Base-by-base conservation (phyloP, 37 sponge, comb jelly and placozoan species). In the Mnemiopsis leidyi region DNA sequence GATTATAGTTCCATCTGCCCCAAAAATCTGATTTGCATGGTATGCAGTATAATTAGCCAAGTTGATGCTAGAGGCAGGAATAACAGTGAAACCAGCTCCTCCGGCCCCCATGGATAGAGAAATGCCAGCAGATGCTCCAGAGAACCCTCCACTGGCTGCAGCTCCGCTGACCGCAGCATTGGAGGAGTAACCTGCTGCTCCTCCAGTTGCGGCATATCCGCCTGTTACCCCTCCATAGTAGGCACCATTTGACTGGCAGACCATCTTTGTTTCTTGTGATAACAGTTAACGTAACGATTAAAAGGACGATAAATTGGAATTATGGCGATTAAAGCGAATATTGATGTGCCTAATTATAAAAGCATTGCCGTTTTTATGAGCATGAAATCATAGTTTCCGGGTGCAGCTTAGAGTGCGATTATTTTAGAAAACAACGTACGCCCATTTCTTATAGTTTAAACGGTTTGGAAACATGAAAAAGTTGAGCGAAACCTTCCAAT, bases 21-120 rank as follows among this genome's bases (percentile, higher is more conserved):
- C 75, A 28, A 71, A 71, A 25, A 71, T 28, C 75, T 71, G 75
- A 28, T 28, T 71, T 29, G 75, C 75, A 71, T n/a, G 75, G 30
- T 29, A 28, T 29, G 30, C 30, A 29, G 75, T 23, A 28, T 71
- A 71, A 29, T 71, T 2, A 18, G 75, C 7, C 75, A 71, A 25
- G n/a, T 71, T 71, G n/a, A 71, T 71, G 75, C 30, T 29, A 18
- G 75, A 71, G 5, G 75, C n/a, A 28, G 75, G 75, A 25, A 71
- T 71, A 28, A 71, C 30, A 28, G 75, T 71, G 30, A 71, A 71
- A 28, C 75, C 75, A 5, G 30, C 3, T 7, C 75, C 75, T 71
- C 75, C 75, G 25, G 30, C n/a, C 30, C 75, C 75, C 75, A 71
- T 71, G 75, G 3, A 23, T 5, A 71, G 75, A 18, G 75, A 71